These are phyloP conservation scores for Luffia ferchaultella DNA, from an alignment of 2,888 invertebrate genomes.

Conservation along the genomic window DNA sequence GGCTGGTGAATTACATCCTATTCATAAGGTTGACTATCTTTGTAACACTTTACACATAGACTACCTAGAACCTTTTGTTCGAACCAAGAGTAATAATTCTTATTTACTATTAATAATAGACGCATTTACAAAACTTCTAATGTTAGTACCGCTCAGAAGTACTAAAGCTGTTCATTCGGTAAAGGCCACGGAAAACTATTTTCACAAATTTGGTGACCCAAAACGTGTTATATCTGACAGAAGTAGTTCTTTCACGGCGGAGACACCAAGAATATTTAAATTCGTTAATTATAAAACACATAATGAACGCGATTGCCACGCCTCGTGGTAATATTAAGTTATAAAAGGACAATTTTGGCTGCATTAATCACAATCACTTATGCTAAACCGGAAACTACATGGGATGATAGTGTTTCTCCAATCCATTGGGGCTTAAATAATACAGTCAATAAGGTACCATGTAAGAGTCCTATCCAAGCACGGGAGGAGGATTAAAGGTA, in stretches of 20 bases:
- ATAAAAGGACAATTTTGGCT: background rate
- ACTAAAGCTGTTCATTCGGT: background rate
- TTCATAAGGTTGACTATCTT: background rate
- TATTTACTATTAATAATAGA: background rate
- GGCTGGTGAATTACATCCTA: conserved; percentile 9
- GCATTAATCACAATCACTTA: background rate
- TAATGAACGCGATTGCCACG: background rate
- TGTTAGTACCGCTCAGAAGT: background rate
- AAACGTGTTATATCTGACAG: background rate
- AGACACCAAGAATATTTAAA: background rate
- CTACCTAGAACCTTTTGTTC: background rate
- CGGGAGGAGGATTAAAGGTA: too few relatives aligned
- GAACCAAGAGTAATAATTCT: background rate
- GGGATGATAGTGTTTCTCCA: background rate
- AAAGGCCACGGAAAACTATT: background rate
- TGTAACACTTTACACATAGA: background rate
- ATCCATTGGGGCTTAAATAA: background rate
- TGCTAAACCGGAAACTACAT: background rate
- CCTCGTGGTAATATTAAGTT: background rate
- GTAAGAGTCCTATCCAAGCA: too few relatives aligned
- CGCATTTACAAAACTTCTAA: background rate
- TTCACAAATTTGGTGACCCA: background rate
- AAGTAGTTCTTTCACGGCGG: background rate
- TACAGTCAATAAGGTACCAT: too few relatives aligned
- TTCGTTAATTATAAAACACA: background rate